Conservation (phyloP, 1,140 invertebrate genomes). For the Diorhabda carinulata region DNA sequence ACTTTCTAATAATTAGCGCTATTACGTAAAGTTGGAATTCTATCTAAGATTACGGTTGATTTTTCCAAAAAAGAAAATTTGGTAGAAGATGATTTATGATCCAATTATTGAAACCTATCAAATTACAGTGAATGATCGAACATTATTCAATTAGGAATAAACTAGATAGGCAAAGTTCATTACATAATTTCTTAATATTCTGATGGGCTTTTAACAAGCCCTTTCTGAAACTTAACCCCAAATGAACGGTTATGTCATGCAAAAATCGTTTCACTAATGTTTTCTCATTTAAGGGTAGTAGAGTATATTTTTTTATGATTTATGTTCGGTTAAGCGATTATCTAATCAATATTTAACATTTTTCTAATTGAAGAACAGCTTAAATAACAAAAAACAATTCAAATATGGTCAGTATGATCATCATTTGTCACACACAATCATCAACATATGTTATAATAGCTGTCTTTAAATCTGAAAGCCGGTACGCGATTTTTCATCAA, state of each 20-base stretch:
- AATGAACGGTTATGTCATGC: constrained; percentile 2
- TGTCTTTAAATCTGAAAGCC: too few relatives aligned
- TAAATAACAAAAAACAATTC: not conserved
- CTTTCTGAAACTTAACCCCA: not conserved
- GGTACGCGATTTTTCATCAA: too few relatives aligned
- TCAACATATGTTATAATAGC: not conserved
- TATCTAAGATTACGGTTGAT: too few relatives aligned
- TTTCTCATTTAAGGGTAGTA: constrained; percentile 2
- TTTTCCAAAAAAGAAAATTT: not conserved
- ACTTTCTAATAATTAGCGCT: too few relatives aligned
- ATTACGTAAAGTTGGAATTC: too few relatives aligned
- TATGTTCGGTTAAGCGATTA: not conserved
- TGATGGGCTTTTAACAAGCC: constrained; percentile 6
- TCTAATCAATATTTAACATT: not conserved
- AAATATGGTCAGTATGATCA: not conserved
- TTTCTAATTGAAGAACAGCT: not conserved
- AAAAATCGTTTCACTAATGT: constrained; percentile 2
- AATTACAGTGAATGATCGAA: constrained; percentile 12
- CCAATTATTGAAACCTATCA: constrained; percentile 5
- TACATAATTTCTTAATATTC: constrained; percentile 12
- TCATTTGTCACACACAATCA: not conserved
- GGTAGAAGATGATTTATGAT: constrained; percentile 7
- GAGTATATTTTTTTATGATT: not conserved
- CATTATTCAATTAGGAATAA: constrained; percentile 8
- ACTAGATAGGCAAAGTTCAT: constrained; percentile 4